Percentiles rank a stretch among this genome's conserved stretches.
Conservation (phyloP, 2,113 vertebrate genomes). For the Furnarius figulus region DNA sequence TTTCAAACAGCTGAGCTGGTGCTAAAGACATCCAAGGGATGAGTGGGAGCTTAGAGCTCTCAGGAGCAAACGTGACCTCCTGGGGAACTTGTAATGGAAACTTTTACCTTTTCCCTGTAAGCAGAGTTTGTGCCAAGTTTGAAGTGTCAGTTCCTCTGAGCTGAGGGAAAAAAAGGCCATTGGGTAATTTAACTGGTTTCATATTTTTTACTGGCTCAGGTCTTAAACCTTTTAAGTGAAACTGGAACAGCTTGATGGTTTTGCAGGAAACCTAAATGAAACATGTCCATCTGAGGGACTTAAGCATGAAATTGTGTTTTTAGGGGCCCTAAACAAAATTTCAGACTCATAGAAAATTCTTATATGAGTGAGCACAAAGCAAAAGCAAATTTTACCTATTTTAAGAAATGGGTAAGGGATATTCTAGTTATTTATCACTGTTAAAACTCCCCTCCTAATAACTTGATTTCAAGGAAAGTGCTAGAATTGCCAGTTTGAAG, state of each 20-base stretch:
- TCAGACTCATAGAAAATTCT: background rate
- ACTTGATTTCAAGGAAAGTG: background rate
- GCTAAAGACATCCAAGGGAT: no score
- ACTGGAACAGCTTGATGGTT: slow-evolving; percentile 12
- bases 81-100: background rate
- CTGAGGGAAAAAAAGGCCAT: background rate
- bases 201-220: background rate
- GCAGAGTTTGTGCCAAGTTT: background rate
- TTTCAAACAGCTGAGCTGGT: background rate
- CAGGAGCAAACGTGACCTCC: background rate
- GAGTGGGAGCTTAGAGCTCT: background rate
- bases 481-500: background rate
- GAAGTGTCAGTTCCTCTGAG: background rate
- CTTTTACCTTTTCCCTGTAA: background rate
- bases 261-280: background rate
- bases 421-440: background rate
- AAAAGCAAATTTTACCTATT: background rate
- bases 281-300: background rate
- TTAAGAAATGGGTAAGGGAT: background rate
- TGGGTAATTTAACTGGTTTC: background rate
- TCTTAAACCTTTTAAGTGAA: slow-evolving; percentile 55
- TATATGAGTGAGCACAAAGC: background rate
- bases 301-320: slow-evolving; percentile 7
- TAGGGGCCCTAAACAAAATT: background rate
- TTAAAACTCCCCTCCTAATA: no score